Evolutionary conservation across 1,140 invertebrate species (phyloP), one percentile per base, ranked within the genome.

Genomic region (Nasonia longicornis): DNA sequence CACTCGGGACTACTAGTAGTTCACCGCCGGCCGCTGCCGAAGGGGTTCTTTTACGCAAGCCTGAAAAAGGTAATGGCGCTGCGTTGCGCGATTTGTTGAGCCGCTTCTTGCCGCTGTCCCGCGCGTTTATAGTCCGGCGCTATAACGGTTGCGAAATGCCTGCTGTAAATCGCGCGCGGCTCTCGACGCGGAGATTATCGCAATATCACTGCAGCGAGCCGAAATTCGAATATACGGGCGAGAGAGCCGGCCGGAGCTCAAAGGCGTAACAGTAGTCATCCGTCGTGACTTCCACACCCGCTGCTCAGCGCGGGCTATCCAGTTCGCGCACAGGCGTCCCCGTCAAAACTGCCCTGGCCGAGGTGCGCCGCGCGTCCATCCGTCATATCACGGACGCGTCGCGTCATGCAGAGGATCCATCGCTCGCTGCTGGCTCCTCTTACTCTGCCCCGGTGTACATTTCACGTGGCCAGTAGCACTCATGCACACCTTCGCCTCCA

Each of bases 381-480:
- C 87, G 88, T 89, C 89, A 89, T 80, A 74, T 82, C 85, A 86
- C 35, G 67, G 85, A 86, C 86, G 86, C 77, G 89, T 88, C 85
- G 80, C 87, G 85, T 85, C 66, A 35, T 77, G 79, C 73, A 80
- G 66, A 29, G 73, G 35, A 75, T 45, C 26, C 31, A 66, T 38
- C 58, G 63, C 31, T 52, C 58, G 42, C 1, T 11, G 29, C 7
- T n/a, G 29, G 52, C 7, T 75, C 52, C 73, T 75, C 73, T 38
- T 64, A 64, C 52, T 64, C 73, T 8, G 7, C 1, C 3, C 45
- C 22, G 45, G 42, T 58, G 52, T 58, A n/a, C 52, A 58, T 58
- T 58, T 58, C 52, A 58, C 45, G 42, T 48, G 72, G 45, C 16
- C 72, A 58, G 72, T 20, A 58, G 22, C 69, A 76, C 80, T 77